A percentile compares a stretch with the other conserved stretches of the same genome.
Evolutionary conservation across 2,888 invertebrate species (phyloP).

Genomic region (Cotesia congregata): DNA sequence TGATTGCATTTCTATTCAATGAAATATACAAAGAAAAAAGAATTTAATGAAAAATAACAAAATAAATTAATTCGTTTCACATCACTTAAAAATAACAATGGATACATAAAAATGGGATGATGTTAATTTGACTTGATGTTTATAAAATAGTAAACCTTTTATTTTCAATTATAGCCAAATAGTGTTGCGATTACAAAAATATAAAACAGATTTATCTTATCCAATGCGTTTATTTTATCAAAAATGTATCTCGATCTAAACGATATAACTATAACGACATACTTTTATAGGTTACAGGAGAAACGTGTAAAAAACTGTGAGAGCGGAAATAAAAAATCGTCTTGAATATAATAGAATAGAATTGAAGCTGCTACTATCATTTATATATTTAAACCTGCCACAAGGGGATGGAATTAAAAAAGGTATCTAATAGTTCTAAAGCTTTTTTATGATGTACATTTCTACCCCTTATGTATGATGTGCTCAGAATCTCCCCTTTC

Average conservation of each 20-base stretch:
- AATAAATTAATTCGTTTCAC: constrained; percentile 19
- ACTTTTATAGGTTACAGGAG: too few relatives aligned
- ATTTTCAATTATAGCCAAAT: too few relatives aligned
- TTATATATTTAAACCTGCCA: neutral
- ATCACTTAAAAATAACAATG: constrained; percentile 56
- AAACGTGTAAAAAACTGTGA: too few relatives aligned
- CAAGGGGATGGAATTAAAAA: neutral
- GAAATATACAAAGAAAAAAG: neutral
- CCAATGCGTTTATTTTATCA: too few relatives aligned
- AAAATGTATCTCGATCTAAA: too few relatives aligned
- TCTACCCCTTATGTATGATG: neutral
- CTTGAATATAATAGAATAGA: too few relatives aligned
- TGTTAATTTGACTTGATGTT: too few relatives aligned
- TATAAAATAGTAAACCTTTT: too few relatives aligned
- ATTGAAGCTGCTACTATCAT: neutral
- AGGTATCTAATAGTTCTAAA: neutral
- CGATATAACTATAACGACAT: too few relatives aligned
- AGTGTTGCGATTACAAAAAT: too few relatives aligned
- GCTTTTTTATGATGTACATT: neutral
- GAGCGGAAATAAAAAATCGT: too few relatives aligned
- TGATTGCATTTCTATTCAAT: neutral
- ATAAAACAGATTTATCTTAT: too few relatives aligned
- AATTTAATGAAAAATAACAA: neutral
- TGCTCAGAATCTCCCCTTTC: neutral
- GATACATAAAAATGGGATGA: constrained; percentile 56